Base-by-base conservation (phyloP, 1,140 invertebrate genomes). In the Lerema accius region DNA sequence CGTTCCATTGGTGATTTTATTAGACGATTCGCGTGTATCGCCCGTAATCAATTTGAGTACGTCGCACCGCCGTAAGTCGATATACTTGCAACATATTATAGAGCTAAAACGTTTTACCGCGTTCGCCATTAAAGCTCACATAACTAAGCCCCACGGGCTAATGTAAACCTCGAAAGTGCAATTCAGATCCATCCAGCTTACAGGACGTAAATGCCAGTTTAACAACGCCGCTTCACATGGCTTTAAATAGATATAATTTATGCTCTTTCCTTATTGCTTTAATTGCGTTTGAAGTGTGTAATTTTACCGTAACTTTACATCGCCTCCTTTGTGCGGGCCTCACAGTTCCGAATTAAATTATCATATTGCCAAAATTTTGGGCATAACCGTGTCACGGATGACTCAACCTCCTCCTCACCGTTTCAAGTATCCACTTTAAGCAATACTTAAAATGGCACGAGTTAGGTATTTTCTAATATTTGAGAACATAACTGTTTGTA, bases 1-100 rank as follows among this genome's bases (percentile, higher is more conserved):
- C 87, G 87, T 90, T 89, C 84, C 78, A 85, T 85, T 86, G 81
- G 78, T 75, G 86, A 90, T 88, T 89, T 87, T 88, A 89, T 90
- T 89, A 90, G 83, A 89, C 77, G 78, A 89, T 80, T 86, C 87
- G 77, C 82, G 80, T 89, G 82, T 86, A 87, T 86, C 76, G 78
- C 72, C 68, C 64, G 82, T 79, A 83, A 90, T 90, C 85, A 84
- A 88, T 90, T 87, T 79, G 67, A 82, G 72, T 65, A 76, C 69
- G 63, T 76, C 76, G 72, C 76, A 69, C 68, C 75, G 74, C 63
- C 73, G 65, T 73, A 75, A 68, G 64, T 76, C 75, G 78, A 76
- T 73, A 77, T 68, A 83, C 81, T 85, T 79, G 62, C 69, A 77
- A 74, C 71, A 53, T 72, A 84, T 84, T 74, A 84, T 66, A 68